Evolutionary conservation across 1,140 invertebrate species (phyloP), one percentile per base, ranked within the genome.

Genomic region (Atta colombica): DNA sequence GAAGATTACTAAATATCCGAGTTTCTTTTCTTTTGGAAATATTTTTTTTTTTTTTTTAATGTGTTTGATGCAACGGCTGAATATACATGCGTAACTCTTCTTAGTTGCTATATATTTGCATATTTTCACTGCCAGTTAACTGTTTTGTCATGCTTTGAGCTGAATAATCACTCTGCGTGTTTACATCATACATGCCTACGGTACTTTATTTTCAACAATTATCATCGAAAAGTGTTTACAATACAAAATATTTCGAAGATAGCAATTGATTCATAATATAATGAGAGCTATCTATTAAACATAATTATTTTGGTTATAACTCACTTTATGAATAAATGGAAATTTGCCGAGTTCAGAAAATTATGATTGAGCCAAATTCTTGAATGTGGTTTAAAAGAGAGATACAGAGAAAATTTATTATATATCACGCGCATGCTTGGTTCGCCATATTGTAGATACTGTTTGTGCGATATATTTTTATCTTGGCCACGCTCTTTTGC

Each of bases 401-500:
- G 21, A 69, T 3, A 69, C 39, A 12, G n/a, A 68, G 65, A 65
- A 8, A 39, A 65, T 65, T 78, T 51, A 39, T 55, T 14, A 16
- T 45, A 60, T 25, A 51, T n/a, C 12, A n/a, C 21, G 39, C 45
- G 75, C 21, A 63, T 35, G 25, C 60, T 65, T 61, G 16, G 10
- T 51, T 49, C 61, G 10, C 51, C 16, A 39, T 4, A 55, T 45
- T 35, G 6, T 35, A 35, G 31, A 35, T 65, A 77, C 16, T 28
- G 58, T 63, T 16, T 21, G 68, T 5, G 16, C 51, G 58, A 65
- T 51, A 78, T 78, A 78, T 51, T 77, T 77, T 25, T 63, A 21
- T 65, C 75, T 78, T 51, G 75, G 60, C 45, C 5, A 31, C 10
- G 25, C 18, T 78, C 35, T 77, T 21, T 51, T 5, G n/a, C 21